Base-by-base conservation (phyloP, 2,888 invertebrate genomes). In the Cetonia aurata region DNA sequence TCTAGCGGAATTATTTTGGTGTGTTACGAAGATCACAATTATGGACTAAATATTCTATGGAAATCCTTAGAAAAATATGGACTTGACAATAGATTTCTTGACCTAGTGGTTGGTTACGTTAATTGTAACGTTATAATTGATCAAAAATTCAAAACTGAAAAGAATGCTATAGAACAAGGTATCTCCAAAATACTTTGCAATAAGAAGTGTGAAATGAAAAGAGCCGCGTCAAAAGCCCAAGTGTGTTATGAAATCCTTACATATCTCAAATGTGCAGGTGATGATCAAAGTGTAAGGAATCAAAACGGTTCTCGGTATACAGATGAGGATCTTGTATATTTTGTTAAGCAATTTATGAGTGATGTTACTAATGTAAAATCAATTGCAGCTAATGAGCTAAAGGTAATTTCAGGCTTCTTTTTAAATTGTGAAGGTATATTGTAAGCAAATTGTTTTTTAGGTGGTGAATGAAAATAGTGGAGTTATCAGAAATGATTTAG, bases 231-330 rank as follows among this genome's bases (percentile, higher is more conserved):
- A 15, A 50, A 13, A 15, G 62, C 50, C 9, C 13, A 17, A 17
- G 25, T 48, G 10, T 65, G 62, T 50, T 50, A 62, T 62, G 37
- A 37, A 52, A 37, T 62, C 17, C 33, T 62, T 62, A 37, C 50
- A 17, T 17, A 10, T 50, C 6, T 50, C 33, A 37, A 15, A 33
- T 13, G 1, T 17, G 12, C n/a, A n/a, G n/a, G 19, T 10, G 37
- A 37, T 52, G 17, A 33, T 37, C 4, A 37, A 10, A 1, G 8
- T 37, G 37, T 37, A 37, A 10, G 37, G 6, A 17, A 19, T 15
- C 19, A n/a, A 10, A 17, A 50, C 15, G 17, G 48, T 13, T n/a
- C 3, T 48, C 1, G 2, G 44, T 48, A 48, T 8, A 48, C n/a
- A 1, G 48, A 48, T 3, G 17, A n/a, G 6, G 48, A 10, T 37